These are phyloP conservation scores for Synaphobranchus kaupii DNA, from an alignment of 2,797 vertebrate species.

Conservation along the genomic window DNA sequence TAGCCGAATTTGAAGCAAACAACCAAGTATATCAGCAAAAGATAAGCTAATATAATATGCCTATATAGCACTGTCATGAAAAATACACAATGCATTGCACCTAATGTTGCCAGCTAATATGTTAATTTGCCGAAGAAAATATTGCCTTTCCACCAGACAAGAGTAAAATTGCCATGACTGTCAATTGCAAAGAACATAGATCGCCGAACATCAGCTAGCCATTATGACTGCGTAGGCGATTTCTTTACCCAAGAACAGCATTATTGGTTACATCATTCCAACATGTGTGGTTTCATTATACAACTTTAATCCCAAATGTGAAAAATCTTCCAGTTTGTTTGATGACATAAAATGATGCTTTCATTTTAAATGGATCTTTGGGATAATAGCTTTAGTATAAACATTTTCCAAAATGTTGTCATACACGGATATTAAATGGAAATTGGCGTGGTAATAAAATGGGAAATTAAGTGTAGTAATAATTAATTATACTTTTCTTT, in stretches of 20 bases:
- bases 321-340: too few species aligned
- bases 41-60: not conserved
- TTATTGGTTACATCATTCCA: not conserved
- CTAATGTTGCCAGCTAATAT: not conserved
- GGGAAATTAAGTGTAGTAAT: too few species aligned
- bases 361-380: too few species aligned
- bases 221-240: not conserved
- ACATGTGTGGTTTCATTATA: not conserved
- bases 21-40: not conserved
- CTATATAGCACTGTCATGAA: not conserved
- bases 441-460: too few species aligned
- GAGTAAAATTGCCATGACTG: not conserved
- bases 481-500: not conserved
- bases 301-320: too few species aligned
- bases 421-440: too few species aligned
- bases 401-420: not conserved
- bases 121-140: not conserved
- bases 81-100: not conserved
- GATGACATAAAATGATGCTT: too few species aligned
- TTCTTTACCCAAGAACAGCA: not conserved
- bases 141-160: not conserved
- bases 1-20: not conserved
- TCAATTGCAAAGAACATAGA: not conserved
- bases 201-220: not conserved
- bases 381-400: not conserved